These are phyloP conservation scores for Tachina grossa DNA, from an alignment of 2,888 invertebrate genomes.

Conservation along the genomic window DNA sequence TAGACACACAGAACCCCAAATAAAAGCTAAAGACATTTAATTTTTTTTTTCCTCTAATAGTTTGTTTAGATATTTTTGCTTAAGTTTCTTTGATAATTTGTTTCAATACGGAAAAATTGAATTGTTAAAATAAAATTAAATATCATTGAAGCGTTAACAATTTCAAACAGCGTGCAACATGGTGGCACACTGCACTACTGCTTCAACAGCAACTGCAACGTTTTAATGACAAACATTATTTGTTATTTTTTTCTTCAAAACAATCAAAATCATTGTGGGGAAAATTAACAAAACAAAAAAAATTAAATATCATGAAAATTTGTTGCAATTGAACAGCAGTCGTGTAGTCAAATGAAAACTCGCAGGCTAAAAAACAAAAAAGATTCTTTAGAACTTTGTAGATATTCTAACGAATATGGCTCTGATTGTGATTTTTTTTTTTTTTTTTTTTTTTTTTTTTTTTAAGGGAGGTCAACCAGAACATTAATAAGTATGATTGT, in stretches of 20 bases:
- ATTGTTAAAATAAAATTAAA: slow-evolving; percentile 37
- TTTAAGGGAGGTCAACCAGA: slow-evolving; percentile 59
- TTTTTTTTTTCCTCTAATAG: slow-evolving; percentile 22
- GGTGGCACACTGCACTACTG: slow-evolving; percentile 8
- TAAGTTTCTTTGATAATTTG: slow-evolving; percentile 1
- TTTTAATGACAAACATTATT: slow-evolving; percentile 31
- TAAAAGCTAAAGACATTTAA: slow-evolving; percentile 4
- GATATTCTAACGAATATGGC: slow-evolving; percentile 18
- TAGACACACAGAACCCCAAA: neutral
- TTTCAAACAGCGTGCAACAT: slow-evolving; percentile 1
- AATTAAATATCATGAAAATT: neutral
- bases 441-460: neutral
- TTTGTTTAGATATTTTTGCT: neutral
- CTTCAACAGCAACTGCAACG: slow-evolving; percentile 7
- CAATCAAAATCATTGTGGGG: slow-evolving; percentile 31
- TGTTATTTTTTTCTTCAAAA: neutral
- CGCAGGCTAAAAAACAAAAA: slow-evolving; percentile 17
- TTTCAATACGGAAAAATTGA: slow-evolving; percentile 14
- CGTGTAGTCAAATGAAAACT: slow-evolving; percentile 6
- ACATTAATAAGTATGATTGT: slow-evolving; percentile 53
- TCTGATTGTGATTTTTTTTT: neutral
- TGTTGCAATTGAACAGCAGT: slow-evolving; percentile 21
- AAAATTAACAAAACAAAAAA: slow-evolving; percentile 6
- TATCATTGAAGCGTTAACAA: slow-evolving; percentile 49
- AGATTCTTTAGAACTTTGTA: slow-evolving; percentile 28